Base-by-base conservation (phyloP, 2,888 invertebrate genomes). In the Pharmacophagus antenor region DNA sequence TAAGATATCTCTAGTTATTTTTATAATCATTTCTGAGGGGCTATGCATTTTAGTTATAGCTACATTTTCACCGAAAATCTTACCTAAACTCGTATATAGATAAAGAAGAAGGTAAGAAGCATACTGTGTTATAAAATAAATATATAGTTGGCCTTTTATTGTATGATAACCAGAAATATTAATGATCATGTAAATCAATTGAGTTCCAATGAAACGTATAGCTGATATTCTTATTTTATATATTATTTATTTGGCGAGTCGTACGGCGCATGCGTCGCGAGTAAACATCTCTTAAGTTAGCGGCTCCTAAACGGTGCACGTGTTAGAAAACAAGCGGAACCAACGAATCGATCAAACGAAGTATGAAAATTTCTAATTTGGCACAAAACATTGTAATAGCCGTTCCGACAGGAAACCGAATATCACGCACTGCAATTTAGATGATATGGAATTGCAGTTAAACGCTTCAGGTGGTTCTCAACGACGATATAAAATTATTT, bases 281-380 rank as follows among this genome's bases (percentile, higher is more conserved):
- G 61, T 41, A 42, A 44, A 52, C 22, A 44, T 46, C 41, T 23
- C 25, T 49, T 49, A 27, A 44, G 49, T 25, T 56, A 42, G 20
- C 37, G 25, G 54, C 58, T 21, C 23, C 41, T n/a, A 25, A 53
- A 23, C 48, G 27, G 42, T 25, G 49, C 61, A 61, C 56, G 56
- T 53, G 61, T 61, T 51, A 15, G 18, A 47, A 51, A 52, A 57
- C 52, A 61, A 48, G 52, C 56, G 61, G 18, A 56, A 53, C 61
- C 27, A 61, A 61, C 52, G 42, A n/a, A 61, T 61, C 61, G 51
- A 56, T 42, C 56, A 52, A 61, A 61, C 56, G 52, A 48, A 27
- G 27, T 53, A 61, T 53, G 56, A 31, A 61, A 56, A 56, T 56
- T 56, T 57, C 53, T 49, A 61, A 61, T 61, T 56, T 56, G 25